Conservation (phyloP, 2,113 vertebrate genomes). For the Prietella phreatophila region DNA sequence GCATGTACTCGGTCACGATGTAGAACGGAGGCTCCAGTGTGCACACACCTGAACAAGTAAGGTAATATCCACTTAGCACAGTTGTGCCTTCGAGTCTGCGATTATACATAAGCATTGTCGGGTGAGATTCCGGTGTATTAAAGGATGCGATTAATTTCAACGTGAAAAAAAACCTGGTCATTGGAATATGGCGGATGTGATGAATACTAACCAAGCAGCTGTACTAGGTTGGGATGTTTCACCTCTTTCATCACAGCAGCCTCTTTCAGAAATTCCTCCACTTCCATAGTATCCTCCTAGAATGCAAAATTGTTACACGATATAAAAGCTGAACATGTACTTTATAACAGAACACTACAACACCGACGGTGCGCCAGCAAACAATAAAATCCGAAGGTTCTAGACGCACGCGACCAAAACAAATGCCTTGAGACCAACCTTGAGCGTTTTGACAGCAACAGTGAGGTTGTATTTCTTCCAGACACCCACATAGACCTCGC, state of each 20-base stretch:
- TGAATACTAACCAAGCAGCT: conserved; percentile 76
- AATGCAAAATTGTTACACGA: conserved; percentile 30
- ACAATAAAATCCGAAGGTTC: neutral
- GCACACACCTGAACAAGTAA: conserved; percentile 82
- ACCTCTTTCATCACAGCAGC: conserved; percentile 99
- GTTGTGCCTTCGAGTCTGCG: neutral
- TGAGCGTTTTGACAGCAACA: conserved; percentile 95
- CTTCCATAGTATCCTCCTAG: conserved; percentile 99
- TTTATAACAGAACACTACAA: neutral
- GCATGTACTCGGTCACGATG: conserved; percentile 99
- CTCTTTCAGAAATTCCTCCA: conserved; percentile 98
- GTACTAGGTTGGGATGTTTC: conserved; percentile 97
- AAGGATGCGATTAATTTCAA: neutral
- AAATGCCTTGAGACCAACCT: conserved; percentile 70
- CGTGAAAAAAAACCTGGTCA: neutral
- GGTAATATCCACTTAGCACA: neutral
- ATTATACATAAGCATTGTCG: neutral
- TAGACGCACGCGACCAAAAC: neutral
- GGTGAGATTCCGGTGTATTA: neutral
- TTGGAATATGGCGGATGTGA: neutral
- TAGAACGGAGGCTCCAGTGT: conserved; percentile 97
- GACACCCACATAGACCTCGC: conserved; percentile 95
- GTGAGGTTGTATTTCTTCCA: conserved; percentile 99
- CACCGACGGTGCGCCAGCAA: neutral
- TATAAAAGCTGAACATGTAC: neutral